A percentile compares a stretch with the other conserved stretches of the same genome.
Evolutionary conservation across 2,797 vertebrate species (phyloP).

Genomic region (Poeciliopsis infans): DNA sequence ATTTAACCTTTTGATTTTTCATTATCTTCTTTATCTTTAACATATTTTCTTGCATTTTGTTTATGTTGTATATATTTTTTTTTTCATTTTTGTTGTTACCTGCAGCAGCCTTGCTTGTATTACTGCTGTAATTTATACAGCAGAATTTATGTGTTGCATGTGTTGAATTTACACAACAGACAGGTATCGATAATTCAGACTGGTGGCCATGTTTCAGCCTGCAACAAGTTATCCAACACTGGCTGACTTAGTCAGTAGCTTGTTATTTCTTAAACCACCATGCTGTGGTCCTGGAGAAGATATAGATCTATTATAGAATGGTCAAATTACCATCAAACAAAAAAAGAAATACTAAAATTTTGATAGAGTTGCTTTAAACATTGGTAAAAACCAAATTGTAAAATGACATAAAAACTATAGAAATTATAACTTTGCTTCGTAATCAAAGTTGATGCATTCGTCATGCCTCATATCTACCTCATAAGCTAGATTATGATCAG

Average conservation of each 20-base stretch:
- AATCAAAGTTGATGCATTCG: too few species aligned
- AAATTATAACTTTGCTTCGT: too few species aligned
- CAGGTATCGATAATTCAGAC: background rate
- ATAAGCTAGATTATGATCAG: too few species aligned
- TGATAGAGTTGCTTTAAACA: background rate
- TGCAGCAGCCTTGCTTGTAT: background rate
- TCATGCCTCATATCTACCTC: too few species aligned
- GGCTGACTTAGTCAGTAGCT: too few species aligned
- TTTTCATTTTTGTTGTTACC: background rate
- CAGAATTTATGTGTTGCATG: background rate
- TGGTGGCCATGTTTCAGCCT: background rate
- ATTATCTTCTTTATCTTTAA: background rate
- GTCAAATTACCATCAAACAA: background rate
- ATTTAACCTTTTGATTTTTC: background rate
- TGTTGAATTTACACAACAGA: background rate
- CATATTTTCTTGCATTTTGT: background rate
- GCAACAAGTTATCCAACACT: background rate
- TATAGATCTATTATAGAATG: background rate
- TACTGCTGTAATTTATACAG: background rate
- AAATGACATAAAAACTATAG: too few species aligned
- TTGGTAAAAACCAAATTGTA: background rate
- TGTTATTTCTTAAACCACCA: background rate
- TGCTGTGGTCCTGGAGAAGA: background rate
- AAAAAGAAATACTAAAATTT: background rate
- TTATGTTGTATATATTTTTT: background rate